phyloP scores from a whole-genome alignment of 1,140 invertebrate species.

The Teleogryllus occipitalis region DNA sequence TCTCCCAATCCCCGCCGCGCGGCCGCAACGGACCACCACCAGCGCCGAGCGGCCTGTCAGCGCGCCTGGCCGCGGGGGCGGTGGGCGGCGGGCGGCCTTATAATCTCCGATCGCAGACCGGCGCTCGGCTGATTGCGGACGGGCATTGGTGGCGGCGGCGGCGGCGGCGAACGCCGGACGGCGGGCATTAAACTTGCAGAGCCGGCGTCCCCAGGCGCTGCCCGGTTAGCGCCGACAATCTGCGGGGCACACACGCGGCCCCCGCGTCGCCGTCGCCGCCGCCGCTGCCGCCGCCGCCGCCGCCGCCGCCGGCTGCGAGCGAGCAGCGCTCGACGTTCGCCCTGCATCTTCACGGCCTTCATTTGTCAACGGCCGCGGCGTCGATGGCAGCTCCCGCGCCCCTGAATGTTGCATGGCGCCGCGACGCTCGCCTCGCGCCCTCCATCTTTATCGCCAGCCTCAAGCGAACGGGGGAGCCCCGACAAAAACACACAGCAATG shows the following conservation, averaged over 20 bases:
- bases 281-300: too few species aligned
- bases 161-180: background rate
- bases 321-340: too few species aligned
- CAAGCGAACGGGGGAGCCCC: background rate
- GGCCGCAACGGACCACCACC: too few species aligned
- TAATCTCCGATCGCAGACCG: background rate
- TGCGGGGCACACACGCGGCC: background rate
- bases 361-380: background rate
- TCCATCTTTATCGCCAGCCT: background rate
- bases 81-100: background rate
- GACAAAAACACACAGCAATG: background rate
- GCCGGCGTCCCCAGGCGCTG: background rate
- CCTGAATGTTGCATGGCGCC: background rate
- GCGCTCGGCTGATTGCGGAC: background rate
- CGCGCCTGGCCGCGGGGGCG: background rate
- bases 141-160: too few species aligned
- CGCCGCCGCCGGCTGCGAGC: background rate
- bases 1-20: too few species aligned
- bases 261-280: too few species aligned
- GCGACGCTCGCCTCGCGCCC: background rate
- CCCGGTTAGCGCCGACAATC: conserved; percentile 2
- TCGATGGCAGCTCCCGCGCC: background rate
- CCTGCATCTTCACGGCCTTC: background rate
- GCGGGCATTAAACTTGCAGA: background rate
- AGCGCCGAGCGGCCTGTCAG: too few species aligned